A percentile compares a stretch with the other conserved stretches of the same genome.
Evolutionary conservation across 2,888 invertebrate genomes (phyloP).

Genomic region (Oligia strigilis): DNA sequence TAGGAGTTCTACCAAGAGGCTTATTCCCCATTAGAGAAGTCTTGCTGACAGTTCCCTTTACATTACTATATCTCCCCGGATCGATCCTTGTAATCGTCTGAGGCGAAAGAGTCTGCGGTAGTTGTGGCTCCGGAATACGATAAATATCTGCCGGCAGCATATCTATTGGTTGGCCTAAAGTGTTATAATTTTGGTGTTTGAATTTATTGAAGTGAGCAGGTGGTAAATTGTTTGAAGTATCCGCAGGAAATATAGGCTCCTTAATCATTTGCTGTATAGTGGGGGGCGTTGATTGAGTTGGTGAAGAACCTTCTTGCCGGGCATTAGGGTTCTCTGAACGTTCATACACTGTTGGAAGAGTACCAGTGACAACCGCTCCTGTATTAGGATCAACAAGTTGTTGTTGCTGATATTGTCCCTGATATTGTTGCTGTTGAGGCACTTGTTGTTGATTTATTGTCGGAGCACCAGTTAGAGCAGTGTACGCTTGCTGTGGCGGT

Average conservation of each 20-base stretch:
- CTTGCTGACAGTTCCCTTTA: constrained; percentile 84
- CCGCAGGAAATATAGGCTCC: constrained; percentile 82
- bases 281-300: constrained; percentile 19
- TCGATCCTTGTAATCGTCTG: constrained; percentile 66
- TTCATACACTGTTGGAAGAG: constrained; percentile 66
- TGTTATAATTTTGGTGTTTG: constrained; percentile 74
- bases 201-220: constrained; percentile 47
- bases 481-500: constrained; percentile 67
- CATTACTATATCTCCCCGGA: constrained; percentile 72
- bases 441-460: constrained; percentile 61
- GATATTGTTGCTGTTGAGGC: constrained; percentile 59
- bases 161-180: constrained; percentile 85
- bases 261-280: constrained; percentile 66
- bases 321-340: constrained; percentile 53
- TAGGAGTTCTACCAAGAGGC: constrained; percentile 75
- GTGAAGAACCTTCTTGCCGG: constrained; percentile 25
- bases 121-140: constrained; percentile 67
- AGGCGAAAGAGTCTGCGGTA: constrained; percentile 84
- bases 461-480: constrained; percentile 63
- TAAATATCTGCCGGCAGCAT: constrained; percentile 77
- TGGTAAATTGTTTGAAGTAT: constrained; percentile 71
- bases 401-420: constrained; percentile 64
- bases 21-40: constrained; percentile 80
- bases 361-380: constrained; percentile 53
- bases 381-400: constrained; percentile 68